Conservation (phyloP, 2,797 vertebrate species). For the Parotocinclus haroldoi region DNA sequence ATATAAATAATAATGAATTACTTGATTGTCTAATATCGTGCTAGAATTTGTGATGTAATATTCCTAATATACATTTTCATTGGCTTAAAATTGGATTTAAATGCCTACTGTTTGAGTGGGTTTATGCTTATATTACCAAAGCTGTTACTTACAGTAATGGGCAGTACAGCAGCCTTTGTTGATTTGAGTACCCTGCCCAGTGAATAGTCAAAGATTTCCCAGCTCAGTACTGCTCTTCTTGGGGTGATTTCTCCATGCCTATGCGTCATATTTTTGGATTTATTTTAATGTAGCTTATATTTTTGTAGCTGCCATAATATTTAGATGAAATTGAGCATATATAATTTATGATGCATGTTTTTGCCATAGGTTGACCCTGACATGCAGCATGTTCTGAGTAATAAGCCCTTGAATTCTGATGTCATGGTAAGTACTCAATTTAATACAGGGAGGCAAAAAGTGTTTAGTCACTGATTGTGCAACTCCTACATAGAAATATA, state of each 20-base stretch:
- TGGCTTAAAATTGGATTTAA: not conserved
- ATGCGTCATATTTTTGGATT: not conserved
- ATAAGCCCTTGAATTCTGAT: not conserved
- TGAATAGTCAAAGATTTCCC: slow-evolving; percentile 16
- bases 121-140: not conserved
- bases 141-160: not conserved
- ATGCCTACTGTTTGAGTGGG: not conserved
- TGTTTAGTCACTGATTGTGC: too few species aligned
- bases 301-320: too few species aligned
- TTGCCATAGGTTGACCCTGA: slow-evolving; percentile 3
- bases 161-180: not conserved
- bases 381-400: slow-evolving; percentile 14
- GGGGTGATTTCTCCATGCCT: slow-evolving; percentile 43
- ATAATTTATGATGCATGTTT: not conserved
- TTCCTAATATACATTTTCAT: too few species aligned
- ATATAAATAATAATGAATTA: too few species aligned
- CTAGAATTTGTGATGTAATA: too few species aligned
- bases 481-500: too few species aligned
- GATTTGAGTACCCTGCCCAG: not conserved
- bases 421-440: slow-evolving; percentile 31
- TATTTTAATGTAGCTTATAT: too few species aligned
- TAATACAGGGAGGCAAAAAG: too few species aligned
- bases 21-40: too few species aligned
- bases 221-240: slow-evolving; percentile 47
- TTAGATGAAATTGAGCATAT: too few species aligned